These are phyloP conservation scores for Eupithecia subumbrata DNA, from an alignment of 2,888 invertebrate species.

Conservation along the genomic window DNA sequence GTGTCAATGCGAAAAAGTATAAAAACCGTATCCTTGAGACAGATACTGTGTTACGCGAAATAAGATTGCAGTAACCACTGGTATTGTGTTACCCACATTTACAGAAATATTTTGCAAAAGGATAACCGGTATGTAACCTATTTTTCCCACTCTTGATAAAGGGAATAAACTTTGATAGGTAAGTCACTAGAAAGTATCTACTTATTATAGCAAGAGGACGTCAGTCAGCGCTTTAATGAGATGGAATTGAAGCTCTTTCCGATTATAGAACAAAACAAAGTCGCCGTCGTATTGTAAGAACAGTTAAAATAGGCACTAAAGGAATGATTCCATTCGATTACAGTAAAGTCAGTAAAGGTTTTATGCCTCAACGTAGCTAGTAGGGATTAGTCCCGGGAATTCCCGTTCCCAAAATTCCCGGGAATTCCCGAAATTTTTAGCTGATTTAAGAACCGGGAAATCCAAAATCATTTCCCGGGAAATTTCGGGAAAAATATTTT, in stretches of 20 bases:
- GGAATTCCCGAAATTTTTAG: too few relatives aligned
- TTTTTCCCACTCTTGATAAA: background rate
- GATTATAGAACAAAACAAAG: conserved; percentile 13
- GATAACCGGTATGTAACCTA: background rate
- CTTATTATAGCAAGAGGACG: background rate
- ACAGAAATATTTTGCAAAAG: background rate
- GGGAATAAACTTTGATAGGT: background rate
- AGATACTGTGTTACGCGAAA: conserved; percentile 28
- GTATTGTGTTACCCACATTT: background rate
- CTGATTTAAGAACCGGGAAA: too few relatives aligned
- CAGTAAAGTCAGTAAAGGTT: conserved; percentile 1
- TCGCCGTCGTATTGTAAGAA: background rate
- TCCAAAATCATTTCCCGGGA: too few relatives aligned
- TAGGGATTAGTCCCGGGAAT: too few relatives aligned
- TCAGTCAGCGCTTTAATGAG: conserved; percentile 19
- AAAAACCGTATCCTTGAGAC: conserved; percentile 29
- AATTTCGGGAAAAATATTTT: too few relatives aligned
- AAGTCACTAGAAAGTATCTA: background rate
- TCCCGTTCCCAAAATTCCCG: too few relatives aligned
- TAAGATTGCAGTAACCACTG: conserved; percentile 10
- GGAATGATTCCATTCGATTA: background rate
- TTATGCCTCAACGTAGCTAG: background rate
- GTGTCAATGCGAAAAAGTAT: conserved; percentile 15
- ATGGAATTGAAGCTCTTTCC: conserved; percentile 21
- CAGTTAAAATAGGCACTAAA: background rate